Conservation (phyloP, 2,888 invertebrate genomes). For the Chaetoderma sp. region DNA sequence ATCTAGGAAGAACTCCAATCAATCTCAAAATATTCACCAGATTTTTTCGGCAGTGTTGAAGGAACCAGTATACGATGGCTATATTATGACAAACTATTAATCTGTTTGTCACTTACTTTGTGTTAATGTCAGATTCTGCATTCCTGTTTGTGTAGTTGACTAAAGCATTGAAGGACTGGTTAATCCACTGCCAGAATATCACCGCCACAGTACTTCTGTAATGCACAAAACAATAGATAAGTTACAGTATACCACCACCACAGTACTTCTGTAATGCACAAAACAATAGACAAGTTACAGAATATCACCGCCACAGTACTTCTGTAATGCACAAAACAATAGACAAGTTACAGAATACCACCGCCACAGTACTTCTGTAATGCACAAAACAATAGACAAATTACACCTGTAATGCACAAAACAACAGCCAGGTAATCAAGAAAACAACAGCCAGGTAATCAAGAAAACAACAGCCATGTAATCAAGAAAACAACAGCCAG, state of each 20-base stretch:
- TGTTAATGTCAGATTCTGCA: constrained; percentile 68
- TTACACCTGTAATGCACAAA: too few species aligned
- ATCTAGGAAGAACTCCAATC: too few species aligned
- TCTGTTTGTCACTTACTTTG: constrained; percentile 32
- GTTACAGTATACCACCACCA: constrained; percentile 95
- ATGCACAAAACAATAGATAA: constrained; percentile 15
- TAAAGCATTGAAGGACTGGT: constrained; percentile 97
- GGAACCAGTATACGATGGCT: too few species aligned
- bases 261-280: constrained; percentile 76
- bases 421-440: too few species aligned
- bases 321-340: constrained; percentile 69
- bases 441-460: too few species aligned
- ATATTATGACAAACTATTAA: too few species aligned
- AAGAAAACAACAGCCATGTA: too few species aligned
- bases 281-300: constrained; percentile 75
- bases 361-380: constrained; percentile 83
- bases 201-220: constrained; percentile 86
- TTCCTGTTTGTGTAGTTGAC: constrained; percentile 97
- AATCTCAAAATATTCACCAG: too few species aligned
- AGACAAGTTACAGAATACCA: constrained; percentile 92
- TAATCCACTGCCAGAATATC: constrained; percentile 97
- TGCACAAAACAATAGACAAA: neutral
- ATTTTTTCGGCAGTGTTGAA: too few species aligned
- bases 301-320: constrained; percentile 91
- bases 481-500: too few species aligned